A percentile compares a stretch with the other conserved stretches of the same genome.
These are phyloP conservation scores for Acanthosepion lycidas DNA, from an alignment of 2,888 invertebrate genomes.

Conservation along the genomic window DNA sequence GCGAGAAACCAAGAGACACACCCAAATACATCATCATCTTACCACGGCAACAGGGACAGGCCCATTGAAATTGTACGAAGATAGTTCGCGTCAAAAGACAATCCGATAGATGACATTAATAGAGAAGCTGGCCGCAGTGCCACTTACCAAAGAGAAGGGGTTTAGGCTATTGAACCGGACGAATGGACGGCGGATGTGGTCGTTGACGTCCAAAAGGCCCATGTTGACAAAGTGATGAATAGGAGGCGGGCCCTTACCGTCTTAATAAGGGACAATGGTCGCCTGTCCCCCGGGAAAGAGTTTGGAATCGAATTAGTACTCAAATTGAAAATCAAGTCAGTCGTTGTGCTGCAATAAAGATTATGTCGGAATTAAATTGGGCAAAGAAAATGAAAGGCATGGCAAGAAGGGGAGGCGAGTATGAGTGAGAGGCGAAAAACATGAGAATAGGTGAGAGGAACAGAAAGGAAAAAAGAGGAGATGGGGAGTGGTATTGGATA, in stretches of 20 bases:
- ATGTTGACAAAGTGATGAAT: conserved; percentile 11
- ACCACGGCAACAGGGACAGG: background rate
- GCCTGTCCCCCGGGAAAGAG: background rate
- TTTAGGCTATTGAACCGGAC: background rate
- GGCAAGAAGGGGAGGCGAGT: too few relatives aligned
- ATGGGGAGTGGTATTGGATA: rapidly evolving
- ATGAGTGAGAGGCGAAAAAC: background rate
- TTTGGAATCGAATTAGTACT: conserved; percentile 60
- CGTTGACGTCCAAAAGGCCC: background rate
- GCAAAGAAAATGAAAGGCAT: background rate
- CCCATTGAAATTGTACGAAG: background rate
- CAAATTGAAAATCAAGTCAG: conserved; percentile 69
- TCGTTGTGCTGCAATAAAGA: conserved; percentile 57
- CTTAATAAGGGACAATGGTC: conserved; percentile 33
- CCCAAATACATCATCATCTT: background rate
- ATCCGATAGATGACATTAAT: background rate
- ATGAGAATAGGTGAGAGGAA: background rate
- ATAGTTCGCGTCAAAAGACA: background rate
- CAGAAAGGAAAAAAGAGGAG: background rate
- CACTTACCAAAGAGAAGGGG: background rate
- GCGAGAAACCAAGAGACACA: background rate
- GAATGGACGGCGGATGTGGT: background rate
- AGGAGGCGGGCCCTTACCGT: background rate
- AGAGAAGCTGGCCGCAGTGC: background rate
- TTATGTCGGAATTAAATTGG: conserved; percentile 42